Evolutionary conservation across 2,888 invertebrate genomes (phyloP).

Genomic region (Oeneis ivallda): DNA sequence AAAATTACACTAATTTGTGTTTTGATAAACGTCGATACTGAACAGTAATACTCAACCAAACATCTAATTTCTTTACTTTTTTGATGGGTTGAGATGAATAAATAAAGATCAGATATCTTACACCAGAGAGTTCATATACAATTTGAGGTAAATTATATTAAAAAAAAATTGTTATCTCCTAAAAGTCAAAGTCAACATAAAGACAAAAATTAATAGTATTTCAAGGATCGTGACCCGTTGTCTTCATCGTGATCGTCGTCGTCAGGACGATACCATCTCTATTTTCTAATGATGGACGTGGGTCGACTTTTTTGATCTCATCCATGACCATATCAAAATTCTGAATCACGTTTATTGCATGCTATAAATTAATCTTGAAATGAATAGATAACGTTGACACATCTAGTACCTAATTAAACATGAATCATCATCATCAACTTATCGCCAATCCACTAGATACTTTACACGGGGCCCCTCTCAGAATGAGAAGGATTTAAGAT

Average conservation of each 20-base stretch:
- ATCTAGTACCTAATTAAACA: neutral
- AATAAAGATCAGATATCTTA: no score
- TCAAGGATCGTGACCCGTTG: conserved; percentile 57
- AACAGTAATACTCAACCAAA: no score
- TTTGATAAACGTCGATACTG: no score
- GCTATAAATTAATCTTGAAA: neutral
- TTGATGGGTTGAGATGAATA: no score
- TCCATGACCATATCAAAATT: conserved; percentile 32
- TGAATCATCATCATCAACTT: no score
- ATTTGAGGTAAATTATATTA: no score
- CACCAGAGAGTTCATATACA: no score
- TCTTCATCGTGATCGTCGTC: conserved; percentile 46
- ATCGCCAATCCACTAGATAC: no score
- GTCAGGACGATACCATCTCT: conserved; percentile 55
- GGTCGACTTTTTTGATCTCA: conserved; percentile 35
- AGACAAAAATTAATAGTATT: conserved; percentile 23
- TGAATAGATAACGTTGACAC: neutral
- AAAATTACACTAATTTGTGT: no score
- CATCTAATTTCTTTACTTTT: no score
- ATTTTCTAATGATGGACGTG: conserved; percentile 28
- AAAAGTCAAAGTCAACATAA: neutral
- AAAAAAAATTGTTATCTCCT: neutral
- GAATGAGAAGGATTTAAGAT: no score
- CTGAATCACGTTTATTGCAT: conserved; percentile 27
- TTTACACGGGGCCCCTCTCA: no score